Base-by-base conservation (phyloP, 2,888 invertebrate species). In the Tinea pellionella region DNA sequence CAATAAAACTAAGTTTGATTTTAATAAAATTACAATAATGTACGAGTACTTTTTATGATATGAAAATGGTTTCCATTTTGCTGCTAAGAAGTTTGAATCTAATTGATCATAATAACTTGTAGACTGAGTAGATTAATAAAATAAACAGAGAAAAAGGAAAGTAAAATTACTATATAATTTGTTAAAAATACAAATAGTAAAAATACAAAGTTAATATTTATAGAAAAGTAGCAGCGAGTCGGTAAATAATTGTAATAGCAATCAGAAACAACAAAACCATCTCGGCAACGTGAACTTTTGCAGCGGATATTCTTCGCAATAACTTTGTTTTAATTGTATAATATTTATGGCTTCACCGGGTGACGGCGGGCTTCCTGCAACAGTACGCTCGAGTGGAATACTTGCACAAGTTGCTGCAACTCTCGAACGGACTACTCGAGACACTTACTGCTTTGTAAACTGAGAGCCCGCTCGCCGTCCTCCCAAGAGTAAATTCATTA, bases 401-500 rank as follows among this genome's bases (percentile, higher is more conserved):
- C n/a, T 55, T 19, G n/a, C 55, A n/a, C 55, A 47, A 47, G 55
- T 24, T 47, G 47, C 47, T 47, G n/a, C 47, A 47, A 47, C 47
- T 47, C 47, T n/a, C n/a, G 2, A 15, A 47, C 47, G 13, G 16
- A 24, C 53, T 53, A 2, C 53, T 53, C 16, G 30, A 57, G 57
- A 57, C 37, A 32, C 57, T 37, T 15, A 37, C 57, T 13, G 57
- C 30, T 37, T 37, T 57, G 57, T 32, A 55, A 55, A 55, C 30
- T 4, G 18, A 15, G 57, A 57, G 57, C 30, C 29, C 8, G 3
- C 30, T n/a, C 11, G 24, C 32, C 37, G 59, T 19, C 41, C n/a
- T 57, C 24, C 18, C 57, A 32, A 57, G 2, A 32, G n/a, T n/a
- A 78, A 77, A 79, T 81, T 78, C 78, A 82, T 81, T 82, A 83